A percentile compares a stretch with the other conserved stretches of the same genome.
phyloP scores from a whole-genome alignment of 2,113 vertebrate species.

The Paratilapia polleni region DNA sequence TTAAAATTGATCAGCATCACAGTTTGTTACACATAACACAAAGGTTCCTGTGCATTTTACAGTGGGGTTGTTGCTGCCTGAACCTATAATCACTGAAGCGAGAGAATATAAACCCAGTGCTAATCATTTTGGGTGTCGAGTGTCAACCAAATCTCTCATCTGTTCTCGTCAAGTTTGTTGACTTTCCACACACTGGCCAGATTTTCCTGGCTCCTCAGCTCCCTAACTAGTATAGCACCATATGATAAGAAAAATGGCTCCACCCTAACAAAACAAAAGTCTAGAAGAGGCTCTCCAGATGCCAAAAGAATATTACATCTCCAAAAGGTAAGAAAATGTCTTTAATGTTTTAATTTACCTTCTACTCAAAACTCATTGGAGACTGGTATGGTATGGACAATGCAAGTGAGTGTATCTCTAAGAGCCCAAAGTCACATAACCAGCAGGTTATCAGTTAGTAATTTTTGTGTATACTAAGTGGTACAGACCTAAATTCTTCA shows the following conservation, averaged over 20 bases:
- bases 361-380: not conserved
- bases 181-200: not conserved
- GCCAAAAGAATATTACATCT: not conserved
- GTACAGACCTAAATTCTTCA: not conserved
- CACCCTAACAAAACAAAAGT: not conserved
- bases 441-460: not conserved
- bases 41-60: not conserved
- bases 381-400: not conserved
- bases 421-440: not conserved
- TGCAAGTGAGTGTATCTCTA: not conserved
- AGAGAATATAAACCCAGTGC: not conserved
- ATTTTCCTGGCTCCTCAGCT: not conserved
- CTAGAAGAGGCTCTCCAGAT: not conserved
- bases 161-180: slow-evolving; percentile 23
- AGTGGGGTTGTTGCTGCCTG: not conserved
- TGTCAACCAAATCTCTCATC: slow-evolving; percentile 18
- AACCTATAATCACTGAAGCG: not conserved
- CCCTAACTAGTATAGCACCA: not conserved
- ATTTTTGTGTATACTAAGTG: not conserved
- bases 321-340: not conserved
- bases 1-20: not conserved
- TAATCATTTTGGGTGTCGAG: slow-evolving; percentile 7
- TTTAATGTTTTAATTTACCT: not conserved
- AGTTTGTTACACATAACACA: too few relatives aligned
- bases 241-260: not conserved